Conservation (phyloP, 2,113 vertebrate genomes). For the Hirundichthys speculiger region DNA sequence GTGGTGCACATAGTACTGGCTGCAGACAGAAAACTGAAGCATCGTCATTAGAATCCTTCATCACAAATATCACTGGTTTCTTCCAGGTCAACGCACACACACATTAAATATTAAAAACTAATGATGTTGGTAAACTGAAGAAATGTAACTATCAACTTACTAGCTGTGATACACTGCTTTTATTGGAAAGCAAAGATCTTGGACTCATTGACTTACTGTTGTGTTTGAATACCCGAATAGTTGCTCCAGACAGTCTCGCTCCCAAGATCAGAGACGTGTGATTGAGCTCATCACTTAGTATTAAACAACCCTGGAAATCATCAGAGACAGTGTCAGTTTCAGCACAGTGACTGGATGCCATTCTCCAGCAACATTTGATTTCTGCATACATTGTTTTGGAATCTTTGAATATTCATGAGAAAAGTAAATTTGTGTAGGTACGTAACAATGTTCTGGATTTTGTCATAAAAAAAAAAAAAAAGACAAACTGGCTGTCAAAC, state of each 20-base stretch:
- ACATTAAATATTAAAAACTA: too few relatives aligned
- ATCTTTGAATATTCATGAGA: conserved; percentile 15
- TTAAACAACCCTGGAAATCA: conserved; percentile 89
- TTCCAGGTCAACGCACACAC: too few relatives aligned
- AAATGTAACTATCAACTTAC: too few relatives aligned
- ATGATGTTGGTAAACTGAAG: too few relatives aligned
- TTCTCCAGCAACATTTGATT: background rate
- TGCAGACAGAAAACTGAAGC: conserved; percentile 8
- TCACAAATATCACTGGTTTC: too few relatives aligned
- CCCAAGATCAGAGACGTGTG: conserved; percentile 92
- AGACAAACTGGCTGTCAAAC: background rate
- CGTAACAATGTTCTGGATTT: background rate
- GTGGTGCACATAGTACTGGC: background rate
- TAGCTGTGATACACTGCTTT: too few relatives aligned
- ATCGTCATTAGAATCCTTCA: too few relatives aligned
- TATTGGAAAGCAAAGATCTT: too few relatives aligned
- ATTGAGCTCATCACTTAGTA: conserved; percentile 95
- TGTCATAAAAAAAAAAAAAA: background rate
- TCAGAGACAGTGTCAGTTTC: background rate
- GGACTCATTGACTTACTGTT: conserved; percentile 86
- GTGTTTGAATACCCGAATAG: conserved; percentile 92
- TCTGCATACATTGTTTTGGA: too few relatives aligned
- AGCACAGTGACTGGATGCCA: background rate
- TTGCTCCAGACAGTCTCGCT: conserved; percentile 90
- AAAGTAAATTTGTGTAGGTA: background rate